phyloP scores from a whole-genome alignment of 2,888 invertebrate species.

The Stenoptilia bipunctidactyla region DNA sequence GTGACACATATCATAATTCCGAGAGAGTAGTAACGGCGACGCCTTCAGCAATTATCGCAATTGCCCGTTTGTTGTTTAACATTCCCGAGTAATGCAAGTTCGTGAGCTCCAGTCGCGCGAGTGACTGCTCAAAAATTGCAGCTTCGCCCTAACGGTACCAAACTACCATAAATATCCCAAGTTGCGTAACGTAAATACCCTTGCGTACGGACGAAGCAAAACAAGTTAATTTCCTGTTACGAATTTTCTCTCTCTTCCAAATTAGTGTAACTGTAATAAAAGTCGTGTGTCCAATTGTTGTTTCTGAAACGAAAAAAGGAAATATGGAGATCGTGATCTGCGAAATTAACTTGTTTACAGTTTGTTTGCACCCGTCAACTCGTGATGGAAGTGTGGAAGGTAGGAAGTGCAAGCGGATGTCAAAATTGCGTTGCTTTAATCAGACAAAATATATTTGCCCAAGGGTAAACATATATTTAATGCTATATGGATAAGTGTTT shows the following conservation, averaged over 20 bases:
- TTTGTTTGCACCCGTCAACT: too few species aligned
- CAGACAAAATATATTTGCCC: too few species aligned
- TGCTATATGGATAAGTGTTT: too few species aligned
- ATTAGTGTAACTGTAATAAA: slow-evolving; percentile 16
- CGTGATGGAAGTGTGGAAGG: too few species aligned
- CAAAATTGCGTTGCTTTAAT: too few species aligned
- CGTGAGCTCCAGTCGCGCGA: slow-evolving; percentile 28
- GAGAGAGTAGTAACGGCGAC: slow-evolving; percentile 7
- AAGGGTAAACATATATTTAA: too few species aligned
- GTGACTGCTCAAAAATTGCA: slow-evolving; percentile 36
- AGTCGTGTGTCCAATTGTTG: background rate
- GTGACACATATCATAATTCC: background rate
- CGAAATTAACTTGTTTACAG: background rate
- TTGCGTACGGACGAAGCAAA: slow-evolving; percentile 22
- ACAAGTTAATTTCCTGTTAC: slow-evolving; percentile 48
- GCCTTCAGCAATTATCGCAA: slow-evolving; percentile 8
- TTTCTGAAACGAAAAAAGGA: background rate
- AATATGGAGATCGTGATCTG: background rate
- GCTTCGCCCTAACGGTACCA: slow-evolving; percentile 45
- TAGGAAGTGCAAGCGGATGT: too few species aligned
- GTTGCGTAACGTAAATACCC: slow-evolving; percentile 31
- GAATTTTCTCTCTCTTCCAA: slow-evolving; percentile 31
- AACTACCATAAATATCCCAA: slow-evolving; percentile 40
- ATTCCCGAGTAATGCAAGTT: slow-evolving; percentile 22
- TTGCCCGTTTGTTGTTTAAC: slow-evolving; percentile 14